Base-by-base conservation (phyloP, 2,797 vertebrate genomes). In the Lutjanus campechanus region DNA sequence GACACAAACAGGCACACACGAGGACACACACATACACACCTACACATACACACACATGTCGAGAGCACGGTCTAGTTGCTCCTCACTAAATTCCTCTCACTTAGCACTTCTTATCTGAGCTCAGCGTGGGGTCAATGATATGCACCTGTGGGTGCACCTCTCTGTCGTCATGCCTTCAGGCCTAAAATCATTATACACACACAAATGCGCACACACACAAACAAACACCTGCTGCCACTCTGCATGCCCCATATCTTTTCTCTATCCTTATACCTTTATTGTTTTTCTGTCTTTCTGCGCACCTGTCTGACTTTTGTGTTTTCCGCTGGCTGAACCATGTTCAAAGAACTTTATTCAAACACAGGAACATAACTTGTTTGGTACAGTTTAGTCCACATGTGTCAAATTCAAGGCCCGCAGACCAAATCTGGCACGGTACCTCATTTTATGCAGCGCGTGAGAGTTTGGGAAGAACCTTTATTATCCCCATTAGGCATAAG, bases 61-160 rank as follows among this genome's bases (percentile, higher is more conserved):
- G 19, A 11, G 41, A 75, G 55, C 43, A 15, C 17, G 43, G 69
- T 22, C 74, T 55, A 16, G 20, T 64, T 80, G 22, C 74, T 72
- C 25, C 53, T 69, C 61, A 67, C 69, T 43, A 80, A 71, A 89
- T 90, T 88, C 82, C 76, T 84, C 77, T 84, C 71, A 83, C 88
- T 89, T 87, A 85, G 79, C 89, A 84, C 89, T 74, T 77, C 64
- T 88, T 88, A 81, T 90, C 81, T 75, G 69, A 81, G 66, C 74
- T 85, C 72, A 69, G 83, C 9, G 41, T 17, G 72, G 67, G 76
- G 84, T 85, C 69, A 63, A 40, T 69, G 73, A 65, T n/a, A 36
- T 16, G 58, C 84, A 89, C 82, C 82, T 86, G 85, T 76, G 79
- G 40, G 72, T 76, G 53, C 46, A 41, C 68, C 19, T 70, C 68